A percentile compares a stretch with the other conserved stretches of the same genome.
Conservation (phyloP, 2,113 vertebrate species). For the Callospermophilus lateralis region DNA sequence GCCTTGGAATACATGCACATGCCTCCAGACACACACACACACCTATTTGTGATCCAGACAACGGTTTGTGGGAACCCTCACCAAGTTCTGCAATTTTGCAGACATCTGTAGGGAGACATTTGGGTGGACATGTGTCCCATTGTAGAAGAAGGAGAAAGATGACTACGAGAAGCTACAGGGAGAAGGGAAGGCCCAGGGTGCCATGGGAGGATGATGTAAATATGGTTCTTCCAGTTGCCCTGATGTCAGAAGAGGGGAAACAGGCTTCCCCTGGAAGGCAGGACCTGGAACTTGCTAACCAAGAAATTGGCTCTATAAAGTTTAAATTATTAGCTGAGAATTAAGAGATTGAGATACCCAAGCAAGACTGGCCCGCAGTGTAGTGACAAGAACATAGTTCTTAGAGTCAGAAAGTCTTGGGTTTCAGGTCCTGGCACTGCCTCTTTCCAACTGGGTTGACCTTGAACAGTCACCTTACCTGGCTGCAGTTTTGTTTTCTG, state of each 20-base stretch:
- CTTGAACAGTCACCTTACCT: background rate
- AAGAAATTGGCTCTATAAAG: background rate
- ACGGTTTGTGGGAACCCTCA: background rate
- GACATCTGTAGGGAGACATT: accelerated
- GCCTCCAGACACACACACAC: too few species aligned
- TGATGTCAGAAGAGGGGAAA: background rate
- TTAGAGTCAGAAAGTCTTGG: background rate
- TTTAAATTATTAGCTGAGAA: too few species aligned
- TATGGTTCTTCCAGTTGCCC: background rate
- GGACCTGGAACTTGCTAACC: background rate
- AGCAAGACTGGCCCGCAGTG: background rate
- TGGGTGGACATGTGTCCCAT: accelerated
- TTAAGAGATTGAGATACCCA: background rate
- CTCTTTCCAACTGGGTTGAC: background rate
- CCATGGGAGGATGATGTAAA: accelerated
- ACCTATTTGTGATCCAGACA: background rate
- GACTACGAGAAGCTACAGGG: too few species aligned
- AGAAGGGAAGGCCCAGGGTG: background rate
- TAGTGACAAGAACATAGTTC: background rate
- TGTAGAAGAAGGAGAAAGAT: background rate
- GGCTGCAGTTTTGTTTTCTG: background rate
- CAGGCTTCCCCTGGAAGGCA: background rate
- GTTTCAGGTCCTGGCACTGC: background rate
- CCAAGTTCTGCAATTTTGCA: background rate
- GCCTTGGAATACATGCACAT: accelerated